phyloP scores from a whole-genome alignment of 2,113 vertebrate species.

The Eidolon helvum region DNA sequence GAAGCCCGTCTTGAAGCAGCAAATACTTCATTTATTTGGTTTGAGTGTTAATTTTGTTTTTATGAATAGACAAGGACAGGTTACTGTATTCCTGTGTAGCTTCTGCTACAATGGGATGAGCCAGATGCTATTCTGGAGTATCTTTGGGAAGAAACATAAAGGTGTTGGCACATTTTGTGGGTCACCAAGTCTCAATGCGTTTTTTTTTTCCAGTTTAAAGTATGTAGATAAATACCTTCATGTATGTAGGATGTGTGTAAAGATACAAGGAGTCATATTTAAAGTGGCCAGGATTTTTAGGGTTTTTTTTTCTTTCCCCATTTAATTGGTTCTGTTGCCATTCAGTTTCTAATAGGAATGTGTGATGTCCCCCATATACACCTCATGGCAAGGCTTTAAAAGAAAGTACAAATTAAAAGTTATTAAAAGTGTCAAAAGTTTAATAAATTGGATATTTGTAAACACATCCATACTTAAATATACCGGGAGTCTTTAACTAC shows the following conservation, averaged over 20 bases:
- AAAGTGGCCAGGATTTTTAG: neutral
- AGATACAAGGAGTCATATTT: neutral
- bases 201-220: neutral
- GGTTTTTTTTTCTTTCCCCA: neutral
- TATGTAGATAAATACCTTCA: neutral
- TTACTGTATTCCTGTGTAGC: neutral
- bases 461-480: neutral
- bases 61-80: neutral
- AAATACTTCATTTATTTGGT: neutral
- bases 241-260: too few relatives aligned
- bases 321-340: neutral
- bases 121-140: neutral
- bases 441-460: neutral
- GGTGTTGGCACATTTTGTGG: neutral
- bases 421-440: neutral
- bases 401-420: neutral
- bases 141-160: neutral
- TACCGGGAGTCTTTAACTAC: neutral
- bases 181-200: neutral
- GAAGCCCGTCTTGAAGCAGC: neutral
- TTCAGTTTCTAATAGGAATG: neutral
- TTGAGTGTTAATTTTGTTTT: conserved; percentile 5
- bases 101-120: neutral
- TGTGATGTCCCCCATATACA: neutral
- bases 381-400: neutral